Conservation (phyloP, 2,888 invertebrate species). For the Brenthis daphne region DNA sequence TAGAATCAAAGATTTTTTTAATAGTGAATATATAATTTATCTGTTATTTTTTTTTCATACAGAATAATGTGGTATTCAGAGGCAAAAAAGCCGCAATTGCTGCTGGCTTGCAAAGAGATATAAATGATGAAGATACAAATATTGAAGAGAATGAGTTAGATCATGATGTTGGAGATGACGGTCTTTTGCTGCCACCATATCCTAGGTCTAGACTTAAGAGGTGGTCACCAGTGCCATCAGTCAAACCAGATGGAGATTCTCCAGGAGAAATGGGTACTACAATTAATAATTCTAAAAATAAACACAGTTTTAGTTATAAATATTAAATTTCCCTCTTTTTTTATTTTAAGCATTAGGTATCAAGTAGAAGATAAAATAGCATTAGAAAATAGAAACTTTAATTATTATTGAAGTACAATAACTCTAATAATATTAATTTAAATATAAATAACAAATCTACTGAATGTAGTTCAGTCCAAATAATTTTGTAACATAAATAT, state of each 20-base stretch:
- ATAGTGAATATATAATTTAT: not conserved
- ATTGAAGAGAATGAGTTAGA: constrained; percentile 65
- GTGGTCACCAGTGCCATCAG: constrained; percentile 88
- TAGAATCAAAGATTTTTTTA: not conserved
- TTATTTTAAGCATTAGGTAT: too few species aligned
- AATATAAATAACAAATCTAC: too few species aligned
- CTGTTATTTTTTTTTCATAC: constrained; percentile 8
- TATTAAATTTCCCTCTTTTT: not conserved
- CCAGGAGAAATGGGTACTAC: constrained; percentile 94
- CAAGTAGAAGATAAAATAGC: too few species aligned
- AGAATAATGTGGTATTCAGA: constrained; percentile 53
- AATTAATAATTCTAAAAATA: not conserved
- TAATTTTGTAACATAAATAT: not conserved
- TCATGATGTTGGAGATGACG: constrained; percentile 63
- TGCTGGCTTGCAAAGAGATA: constrained; percentile 60
- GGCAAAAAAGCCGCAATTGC: constrained; percentile 77
- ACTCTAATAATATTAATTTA: too few species aligned
- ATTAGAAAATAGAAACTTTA: too few species aligned
- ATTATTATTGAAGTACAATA: too few species aligned
- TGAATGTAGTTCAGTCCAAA: not conserved
- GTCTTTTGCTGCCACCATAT: constrained; percentile 61
- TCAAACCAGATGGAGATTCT: constrained; percentile 84
- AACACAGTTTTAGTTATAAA: not conserved
- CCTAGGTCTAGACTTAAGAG: constrained; percentile 78
- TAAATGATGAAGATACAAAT: constrained; percentile 64